A percentile compares a stretch with the other conserved stretches of the same genome.
These are phyloP conservation scores for Drosophila vallismaia DNA, from an alignment of 2,888 invertebrate genomes.

Conservation along the genomic window DNA sequence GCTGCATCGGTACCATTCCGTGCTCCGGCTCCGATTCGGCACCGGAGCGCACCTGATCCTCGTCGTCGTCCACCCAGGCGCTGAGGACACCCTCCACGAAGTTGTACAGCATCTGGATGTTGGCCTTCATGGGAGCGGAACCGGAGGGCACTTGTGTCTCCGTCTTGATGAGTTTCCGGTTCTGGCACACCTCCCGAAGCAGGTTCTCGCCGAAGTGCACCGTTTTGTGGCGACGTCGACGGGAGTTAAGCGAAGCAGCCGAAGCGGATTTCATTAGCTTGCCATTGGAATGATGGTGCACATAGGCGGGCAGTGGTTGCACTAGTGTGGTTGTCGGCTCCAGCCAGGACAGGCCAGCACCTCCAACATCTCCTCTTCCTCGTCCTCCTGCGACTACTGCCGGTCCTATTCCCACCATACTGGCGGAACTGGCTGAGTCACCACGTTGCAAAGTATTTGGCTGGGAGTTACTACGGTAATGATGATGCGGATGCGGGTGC, in stretches of 20 bases:
- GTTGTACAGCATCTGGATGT: constrained; percentile 92
- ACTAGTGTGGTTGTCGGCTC: constrained; percentile 51
- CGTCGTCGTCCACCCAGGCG: constrained; percentile 89
- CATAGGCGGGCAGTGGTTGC: constrained; percentile 60
- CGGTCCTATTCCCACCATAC: neutral
- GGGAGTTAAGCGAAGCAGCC: constrained; percentile 87
- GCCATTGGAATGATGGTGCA: constrained; percentile 62
- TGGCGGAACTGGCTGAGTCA: constrained; percentile 81
- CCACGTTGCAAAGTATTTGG: constrained; percentile 83
- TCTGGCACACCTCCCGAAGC: constrained; percentile 89
- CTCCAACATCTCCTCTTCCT: constrained; percentile 5
- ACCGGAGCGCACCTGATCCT: constrained; percentile 88
- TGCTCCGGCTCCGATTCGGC: constrained; percentile 90
- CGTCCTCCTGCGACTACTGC: neutral
- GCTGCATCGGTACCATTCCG: constrained; percentile 84
- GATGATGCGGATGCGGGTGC: constrained; percentile 61
- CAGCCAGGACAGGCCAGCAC: constrained; percentile 52
- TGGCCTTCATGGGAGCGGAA: constrained; percentile 87
- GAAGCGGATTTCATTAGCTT: constrained; percentile 85
- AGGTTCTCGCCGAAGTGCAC: constrained; percentile 92
- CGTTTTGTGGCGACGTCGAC: constrained; percentile 90
- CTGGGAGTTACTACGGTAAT: constrained; percentile 83
- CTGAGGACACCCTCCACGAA: constrained; percentile 92
- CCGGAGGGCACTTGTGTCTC: constrained; percentile 82
- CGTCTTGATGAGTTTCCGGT: constrained; percentile 86